Conservation (phyloP, 2,797 vertebrate genomes). For the Staurois parvus region DNA sequence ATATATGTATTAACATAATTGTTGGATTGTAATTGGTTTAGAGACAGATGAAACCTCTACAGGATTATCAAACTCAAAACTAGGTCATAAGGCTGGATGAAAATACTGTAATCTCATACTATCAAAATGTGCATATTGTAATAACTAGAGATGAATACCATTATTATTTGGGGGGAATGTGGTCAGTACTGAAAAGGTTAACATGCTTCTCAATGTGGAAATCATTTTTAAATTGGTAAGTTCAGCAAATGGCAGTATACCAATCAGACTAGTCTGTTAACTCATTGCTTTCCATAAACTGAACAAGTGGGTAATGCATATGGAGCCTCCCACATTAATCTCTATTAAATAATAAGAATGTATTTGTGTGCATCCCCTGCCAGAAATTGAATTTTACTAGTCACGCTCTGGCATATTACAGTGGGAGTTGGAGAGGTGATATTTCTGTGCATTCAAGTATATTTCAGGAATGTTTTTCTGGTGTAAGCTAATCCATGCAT, state of each 20-base stretch:
- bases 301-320: constrained; percentile 58
- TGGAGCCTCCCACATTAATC: constrained; percentile 60
- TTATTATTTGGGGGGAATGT: not conserved
- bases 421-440: constrained; percentile 39
- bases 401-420: constrained; percentile 50
- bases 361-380: constrained; percentile 27
- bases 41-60: constrained; percentile 24
- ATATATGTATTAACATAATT: not conserved
- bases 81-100: constrained; percentile 10
- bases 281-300: constrained; percentile 50
- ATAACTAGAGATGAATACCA: not conserved
- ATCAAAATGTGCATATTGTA: constrained; percentile 6
- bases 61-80: constrained; percentile 11
- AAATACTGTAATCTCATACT: not conserved
- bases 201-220: not conserved
- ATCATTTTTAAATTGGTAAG: not conserved
- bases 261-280: constrained; percentile 49
- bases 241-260: constrained; percentile 23
- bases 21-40: constrained; percentile 12
- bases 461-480: constrained; percentile 20
- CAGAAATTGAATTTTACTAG: constrained; percentile 55
- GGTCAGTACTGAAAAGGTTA: not conserved
- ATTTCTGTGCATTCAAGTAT: constrained; percentile 40
- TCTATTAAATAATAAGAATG: constrained; percentile 39
- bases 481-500: constrained; percentile 7